Conservation (phyloP, 1,140 invertebrate species). For the Conus betulinus region DNA sequence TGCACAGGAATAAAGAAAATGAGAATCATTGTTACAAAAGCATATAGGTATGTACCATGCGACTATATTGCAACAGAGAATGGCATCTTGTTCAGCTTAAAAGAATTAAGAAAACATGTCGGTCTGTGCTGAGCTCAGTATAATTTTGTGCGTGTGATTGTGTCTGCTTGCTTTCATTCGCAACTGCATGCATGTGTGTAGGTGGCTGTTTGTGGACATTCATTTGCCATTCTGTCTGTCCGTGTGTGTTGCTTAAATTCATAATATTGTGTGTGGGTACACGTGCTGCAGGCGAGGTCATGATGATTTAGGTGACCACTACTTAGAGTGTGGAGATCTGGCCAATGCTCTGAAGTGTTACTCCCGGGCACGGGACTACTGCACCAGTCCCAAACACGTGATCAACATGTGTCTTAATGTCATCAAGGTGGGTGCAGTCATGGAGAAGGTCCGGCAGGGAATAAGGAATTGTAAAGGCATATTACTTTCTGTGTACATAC, state of each 20-base stretch:
- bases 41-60: no score
- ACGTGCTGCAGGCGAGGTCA: constrained; percentile 86
- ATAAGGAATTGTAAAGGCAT: no score
- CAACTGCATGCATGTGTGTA: neutral
- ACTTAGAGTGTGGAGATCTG: constrained; percentile 96
- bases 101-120: no score
- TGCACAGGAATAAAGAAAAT: no score
- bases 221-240: neutral
- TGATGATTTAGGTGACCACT: constrained; percentile 98
- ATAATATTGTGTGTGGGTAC: neutral
- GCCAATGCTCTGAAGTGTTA: constrained; percentile 98
- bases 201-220: neutral
- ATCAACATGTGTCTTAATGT: constrained; percentile 99
- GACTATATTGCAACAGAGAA: no score
- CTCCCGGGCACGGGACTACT: constrained; percentile 97
- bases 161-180: no score
- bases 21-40: no score
- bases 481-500: no score
- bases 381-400: constrained; percentile 98
- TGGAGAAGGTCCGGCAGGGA: no score
- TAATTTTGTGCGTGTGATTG: no score
- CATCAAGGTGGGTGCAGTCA: constrained; percentile 86
- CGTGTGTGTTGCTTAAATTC: neutral
- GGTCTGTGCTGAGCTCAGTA: no score
- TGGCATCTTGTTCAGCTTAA: no score